Percentiles rank a stretch among this genome's conserved stretches.
These are phyloP conservation scores for Cynocephalus volans DNA, from an alignment of 2,113 vertebrate species.

Conservation along the genomic window DNA sequence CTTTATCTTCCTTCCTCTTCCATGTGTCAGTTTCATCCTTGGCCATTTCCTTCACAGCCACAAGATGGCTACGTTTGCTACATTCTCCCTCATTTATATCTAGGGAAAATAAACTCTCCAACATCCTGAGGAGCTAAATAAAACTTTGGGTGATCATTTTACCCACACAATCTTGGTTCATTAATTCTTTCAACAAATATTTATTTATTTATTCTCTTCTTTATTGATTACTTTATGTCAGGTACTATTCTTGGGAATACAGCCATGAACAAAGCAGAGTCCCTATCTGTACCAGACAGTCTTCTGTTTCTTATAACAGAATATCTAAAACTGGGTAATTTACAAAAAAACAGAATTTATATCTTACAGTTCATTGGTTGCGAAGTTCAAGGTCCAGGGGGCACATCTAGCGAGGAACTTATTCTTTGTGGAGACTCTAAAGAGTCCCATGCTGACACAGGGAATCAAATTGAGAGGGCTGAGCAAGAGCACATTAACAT, in stretches of 20 bases:
- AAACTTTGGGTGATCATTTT: background rate
- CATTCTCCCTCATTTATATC: background rate
- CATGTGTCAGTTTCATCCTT: background rate
- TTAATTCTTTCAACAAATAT: conserved; percentile 41
- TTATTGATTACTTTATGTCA: background rate
- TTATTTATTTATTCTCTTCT: background rate
- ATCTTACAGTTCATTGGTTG: too few relatives aligned
- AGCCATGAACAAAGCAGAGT: conserved; percentile 5
- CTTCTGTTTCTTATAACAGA: too few relatives aligned
- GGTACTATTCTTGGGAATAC: background rate
- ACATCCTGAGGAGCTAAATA: background rate
- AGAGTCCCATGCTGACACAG: too few relatives aligned
- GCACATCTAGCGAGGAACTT: too few relatives aligned
- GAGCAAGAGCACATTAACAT: too few relatives aligned
- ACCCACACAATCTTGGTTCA: background rate
- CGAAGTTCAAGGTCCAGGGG: too few relatives aligned
- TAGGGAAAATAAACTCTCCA: background rate
- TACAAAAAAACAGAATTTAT: too few relatives aligned
- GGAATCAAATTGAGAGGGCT: too few relatives aligned
- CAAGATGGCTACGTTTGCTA: background rate
- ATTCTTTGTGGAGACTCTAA: too few relatives aligned
- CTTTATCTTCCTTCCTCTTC: background rate
- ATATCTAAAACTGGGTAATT: too few relatives aligned
- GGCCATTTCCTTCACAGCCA: background rate
- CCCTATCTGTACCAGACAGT: too few relatives aligned